Percentiles rank a stretch among this genome's conserved stretches.
These are phyloP conservation scores for Megaceryle torquata DNA, from an alignment of 2,113 vertebrate species.

Conservation along the genomic window DNA sequence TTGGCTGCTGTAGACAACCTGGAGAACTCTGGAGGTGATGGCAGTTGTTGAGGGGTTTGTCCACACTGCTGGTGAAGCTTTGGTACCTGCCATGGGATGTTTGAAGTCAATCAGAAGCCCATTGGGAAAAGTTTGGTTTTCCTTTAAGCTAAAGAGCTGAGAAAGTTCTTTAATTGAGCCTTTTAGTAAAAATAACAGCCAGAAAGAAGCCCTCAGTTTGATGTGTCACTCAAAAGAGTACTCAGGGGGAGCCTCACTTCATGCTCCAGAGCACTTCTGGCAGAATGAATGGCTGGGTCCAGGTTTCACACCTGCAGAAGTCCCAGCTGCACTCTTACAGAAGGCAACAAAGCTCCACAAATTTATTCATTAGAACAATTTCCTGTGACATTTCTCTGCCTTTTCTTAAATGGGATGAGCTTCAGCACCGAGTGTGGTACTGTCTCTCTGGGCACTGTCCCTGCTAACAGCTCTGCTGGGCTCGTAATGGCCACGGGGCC, in stretches of 20 bases:
- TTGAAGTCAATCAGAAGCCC: neutral
- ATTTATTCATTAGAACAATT: neutral
- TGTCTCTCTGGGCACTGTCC: neutral
- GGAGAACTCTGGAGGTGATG: neutral
- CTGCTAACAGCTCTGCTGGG: neutral
- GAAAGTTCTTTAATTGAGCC: neutral
- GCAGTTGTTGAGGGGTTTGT: neutral
- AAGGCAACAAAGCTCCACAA: neutral
- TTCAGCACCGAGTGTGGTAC: neutral
- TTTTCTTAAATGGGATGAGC: neutral
- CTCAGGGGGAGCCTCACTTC: neutral
- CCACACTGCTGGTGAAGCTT: neutral
- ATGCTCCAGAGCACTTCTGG: no score
- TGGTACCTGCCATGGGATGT: neutral
- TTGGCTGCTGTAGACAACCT: accelerated
- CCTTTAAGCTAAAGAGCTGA: neutral
- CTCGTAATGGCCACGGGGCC: neutral
- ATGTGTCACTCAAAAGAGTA: neutral
- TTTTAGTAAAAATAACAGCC: neutral
- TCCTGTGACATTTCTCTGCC: neutral
- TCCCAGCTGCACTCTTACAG: neutral
- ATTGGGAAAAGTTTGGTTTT: no score
- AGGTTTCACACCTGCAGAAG: neutral
- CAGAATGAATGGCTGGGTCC: neutral
- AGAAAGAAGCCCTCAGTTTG: neutral